A percentile compares a stretch with the other conserved stretches of the same genome.
Conservation (phyloP, 2,888 invertebrate genomes). For the Malthinus flaveolus region DNA sequence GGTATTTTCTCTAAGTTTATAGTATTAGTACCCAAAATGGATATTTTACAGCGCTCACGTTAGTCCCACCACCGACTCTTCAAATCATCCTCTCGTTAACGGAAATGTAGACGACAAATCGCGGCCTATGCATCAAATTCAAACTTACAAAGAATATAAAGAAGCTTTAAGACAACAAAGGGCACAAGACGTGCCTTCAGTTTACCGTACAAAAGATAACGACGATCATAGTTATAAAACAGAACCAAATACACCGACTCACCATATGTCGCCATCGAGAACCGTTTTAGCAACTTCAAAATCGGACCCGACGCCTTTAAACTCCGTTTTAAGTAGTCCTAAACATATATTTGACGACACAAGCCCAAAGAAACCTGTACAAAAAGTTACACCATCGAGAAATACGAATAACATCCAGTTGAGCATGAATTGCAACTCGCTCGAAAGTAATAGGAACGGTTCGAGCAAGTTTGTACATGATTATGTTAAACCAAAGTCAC, state of each 20-base stretch:
- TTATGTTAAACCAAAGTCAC: constrained; percentile 70
- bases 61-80: constrained; percentile 64
- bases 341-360: constrained; percentile 62
- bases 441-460: constrained; percentile 54
- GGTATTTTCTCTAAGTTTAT: neutral
- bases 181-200: constrained; percentile 70
- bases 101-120: constrained; percentile 64
- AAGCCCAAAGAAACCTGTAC: constrained; percentile 68
- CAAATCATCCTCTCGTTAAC: constrained; percentile 61
- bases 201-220: constrained; percentile 71
- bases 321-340: constrained; percentile 57
- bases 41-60: constrained; percentile 51
- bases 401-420: constrained; percentile 49
- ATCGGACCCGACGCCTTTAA: constrained; percentile 57
- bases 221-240: constrained; percentile 61
- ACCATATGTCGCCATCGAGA: constrained; percentile 54
- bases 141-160: constrained; percentile 87
- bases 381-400: constrained; percentile 80
- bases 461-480: constrained; percentile 40
- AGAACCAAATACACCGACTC: constrained; percentile 57
- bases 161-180: constrained; percentile 86
- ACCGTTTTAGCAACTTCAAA: constrained; percentile 52
- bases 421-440: constrained; percentile 29
- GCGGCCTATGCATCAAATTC: constrained; percentile 69
- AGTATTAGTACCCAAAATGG: neutral